phyloP scores from a whole-genome alignment of 2,113 vertebrate genomes.

The Collichthys lucidus region DNA sequence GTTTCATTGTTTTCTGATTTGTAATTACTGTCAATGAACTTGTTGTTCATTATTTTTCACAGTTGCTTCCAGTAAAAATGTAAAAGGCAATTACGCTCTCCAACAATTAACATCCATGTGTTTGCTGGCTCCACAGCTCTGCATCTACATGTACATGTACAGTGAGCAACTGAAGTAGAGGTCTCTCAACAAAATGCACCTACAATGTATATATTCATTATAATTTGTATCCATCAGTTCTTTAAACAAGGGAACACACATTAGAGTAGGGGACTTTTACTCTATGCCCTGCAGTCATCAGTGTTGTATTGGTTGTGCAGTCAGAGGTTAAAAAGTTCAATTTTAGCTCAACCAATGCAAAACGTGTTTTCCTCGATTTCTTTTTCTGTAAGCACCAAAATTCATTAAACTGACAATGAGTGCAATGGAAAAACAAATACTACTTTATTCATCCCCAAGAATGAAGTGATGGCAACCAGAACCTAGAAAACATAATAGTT shows the following conservation, averaged over 20 bases:
- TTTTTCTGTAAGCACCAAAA: neutral
- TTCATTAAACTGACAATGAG: neutral
- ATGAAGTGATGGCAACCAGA: neutral
- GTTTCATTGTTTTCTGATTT: neutral
- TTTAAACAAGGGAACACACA: neutral
- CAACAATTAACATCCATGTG: neutral
- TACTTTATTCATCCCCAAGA: neutral
- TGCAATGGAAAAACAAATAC: neutral
- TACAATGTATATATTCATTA: neutral
- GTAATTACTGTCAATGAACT: neutral
- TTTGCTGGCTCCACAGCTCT: neutral
- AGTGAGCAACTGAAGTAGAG: neutral
- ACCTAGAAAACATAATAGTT: neutral
- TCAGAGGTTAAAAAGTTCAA: neutral
- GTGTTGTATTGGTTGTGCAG: neutral
- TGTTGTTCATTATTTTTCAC: neutral
- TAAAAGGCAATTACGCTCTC: neutral
- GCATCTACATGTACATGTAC: neutral
- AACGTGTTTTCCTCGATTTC: neutral
- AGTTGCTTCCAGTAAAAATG: neutral
- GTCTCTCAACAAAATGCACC: neutral
- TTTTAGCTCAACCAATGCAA: conserved; percentile 10
- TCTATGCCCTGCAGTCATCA: neutral
- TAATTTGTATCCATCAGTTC: neutral
- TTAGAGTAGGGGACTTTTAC: neutral